Conservation (phyloP, 2,888 invertebrate genomes). For the Andrena bucephala region DNA sequence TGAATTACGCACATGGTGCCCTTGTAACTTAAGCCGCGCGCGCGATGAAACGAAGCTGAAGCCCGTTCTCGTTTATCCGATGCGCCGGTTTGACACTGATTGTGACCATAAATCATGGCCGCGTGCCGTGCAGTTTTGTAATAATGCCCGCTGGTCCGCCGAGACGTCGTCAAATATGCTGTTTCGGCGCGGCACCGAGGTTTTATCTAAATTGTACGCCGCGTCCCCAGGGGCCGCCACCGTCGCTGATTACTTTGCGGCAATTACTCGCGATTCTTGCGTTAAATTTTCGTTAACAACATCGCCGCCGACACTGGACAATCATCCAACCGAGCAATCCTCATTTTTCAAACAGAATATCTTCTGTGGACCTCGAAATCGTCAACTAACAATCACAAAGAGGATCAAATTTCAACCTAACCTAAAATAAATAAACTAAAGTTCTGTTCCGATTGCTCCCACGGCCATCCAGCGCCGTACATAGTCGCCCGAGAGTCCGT, state of each 20-base stretch:
- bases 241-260: slow-evolving; percentile 23
- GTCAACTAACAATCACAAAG: too few species aligned
- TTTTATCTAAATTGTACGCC: slow-evolving; percentile 56
- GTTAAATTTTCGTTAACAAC: slow-evolving; percentile 4
- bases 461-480: not conserved
- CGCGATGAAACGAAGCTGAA: slow-evolving; percentile 78
- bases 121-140: slow-evolving; percentile 76
- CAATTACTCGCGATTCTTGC: slow-evolving; percentile 12
- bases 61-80: slow-evolving; percentile 74
- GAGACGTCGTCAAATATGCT: slow-evolving; percentile 59
- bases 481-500: too few species aligned
- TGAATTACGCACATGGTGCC: slow-evolving; percentile 73
- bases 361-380: too few species aligned
- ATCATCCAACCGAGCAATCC: too few species aligned
- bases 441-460: not conserved
- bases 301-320: not conserved
- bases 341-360: too few species aligned
- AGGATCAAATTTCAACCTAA: too few species aligned
- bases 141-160: slow-evolving; percentile 75
- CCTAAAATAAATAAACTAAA: too few species aligned
- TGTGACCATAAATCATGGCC: slow-evolving; percentile 77
- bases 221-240: slow-evolving; percentile 17
- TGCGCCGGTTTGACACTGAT: slow-evolving; percentile 76
- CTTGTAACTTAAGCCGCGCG: slow-evolving; percentile 76
- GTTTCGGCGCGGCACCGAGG: slow-evolving; percentile 26